Percentiles rank a stretch among this genome's conserved stretches.
Evolutionary conservation across 2,113 vertebrate species (phyloP).

Genomic region (Motacilla tschutschensis): DNA sequence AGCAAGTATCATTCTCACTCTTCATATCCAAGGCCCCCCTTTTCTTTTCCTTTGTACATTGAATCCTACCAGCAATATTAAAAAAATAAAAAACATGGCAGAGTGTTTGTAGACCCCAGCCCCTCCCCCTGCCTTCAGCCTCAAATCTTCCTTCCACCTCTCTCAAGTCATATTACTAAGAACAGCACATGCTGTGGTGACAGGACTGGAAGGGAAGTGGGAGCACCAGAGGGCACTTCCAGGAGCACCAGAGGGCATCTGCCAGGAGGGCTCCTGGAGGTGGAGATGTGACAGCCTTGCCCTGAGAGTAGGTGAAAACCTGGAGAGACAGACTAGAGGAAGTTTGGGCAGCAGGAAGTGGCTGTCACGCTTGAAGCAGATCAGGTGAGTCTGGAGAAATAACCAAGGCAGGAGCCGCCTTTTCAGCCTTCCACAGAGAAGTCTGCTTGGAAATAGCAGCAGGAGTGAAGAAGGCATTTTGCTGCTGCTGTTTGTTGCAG

Average conservation of each 20-base stretch:
- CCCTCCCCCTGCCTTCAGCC: not conserved
- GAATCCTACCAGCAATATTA: not conserved
- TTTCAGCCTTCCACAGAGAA: not conserved
- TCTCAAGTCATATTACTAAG: not conserved
- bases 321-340: not conserved
- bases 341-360: not conserved
- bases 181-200: not conserved
- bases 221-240: not conserved
- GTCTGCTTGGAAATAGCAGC: not conserved
- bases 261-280: not conserved
- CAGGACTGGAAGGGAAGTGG: not conserved
- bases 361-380: not conserved
- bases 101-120: not conserved
- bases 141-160: not conserved
- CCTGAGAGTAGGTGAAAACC: not conserved
- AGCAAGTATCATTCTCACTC: not conserved
- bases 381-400: not conserved
- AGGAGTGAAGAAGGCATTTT: not conserved
- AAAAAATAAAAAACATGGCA: not conserved
- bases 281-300: not conserved
- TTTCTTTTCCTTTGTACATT: not conserved
- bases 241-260: not conserved
- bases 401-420: not conserved
- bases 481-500: not conserved
- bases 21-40: not conserved